Percentiles rank a stretch among this genome's conserved stretches.
Conservation (phyloP, 2,797 vertebrate species). For the Micropoecilia bifurca region DNA sequence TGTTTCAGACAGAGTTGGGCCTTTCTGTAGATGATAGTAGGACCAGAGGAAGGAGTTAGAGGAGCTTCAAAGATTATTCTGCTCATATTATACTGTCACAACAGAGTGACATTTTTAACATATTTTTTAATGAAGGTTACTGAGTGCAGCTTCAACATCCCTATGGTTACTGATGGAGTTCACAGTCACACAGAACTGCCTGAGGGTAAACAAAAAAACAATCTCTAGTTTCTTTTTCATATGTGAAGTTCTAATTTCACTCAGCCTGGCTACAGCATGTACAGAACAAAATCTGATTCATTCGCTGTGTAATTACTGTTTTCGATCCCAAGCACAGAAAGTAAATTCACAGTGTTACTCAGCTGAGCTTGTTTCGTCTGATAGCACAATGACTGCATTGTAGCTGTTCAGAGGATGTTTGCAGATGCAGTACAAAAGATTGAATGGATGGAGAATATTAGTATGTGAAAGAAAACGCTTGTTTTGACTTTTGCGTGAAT, state of each 20-base stretch:
- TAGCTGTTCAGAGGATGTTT: constrained; percentile 32
- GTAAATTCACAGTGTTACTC: constrained; percentile 49
- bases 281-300: constrained; percentile 17
- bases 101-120: no score
- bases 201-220: constrained; percentile 9
- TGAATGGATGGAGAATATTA: constrained; percentile 30
- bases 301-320: constrained; percentile 59
- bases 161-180: constrained; percentile 42
- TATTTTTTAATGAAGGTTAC: no score
- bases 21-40: no score
- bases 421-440: constrained; percentile 41
- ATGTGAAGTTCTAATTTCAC: constrained; percentile 29
- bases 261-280: constrained; percentile 17
- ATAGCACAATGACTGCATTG: constrained; percentile 41
- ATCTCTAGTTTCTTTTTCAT: constrained; percentile 15
- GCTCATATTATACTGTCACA: no score
- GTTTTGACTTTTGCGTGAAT: constrained; percentile 41
- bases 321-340: constrained; percentile 39
- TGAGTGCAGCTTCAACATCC: constrained; percentile 21
- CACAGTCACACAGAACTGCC: constrained; percentile 11
- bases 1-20: no score
- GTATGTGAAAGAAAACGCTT: constrained; percentile 20
- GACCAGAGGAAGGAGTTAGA: no score
- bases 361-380: constrained; percentile 30
- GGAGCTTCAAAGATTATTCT: no score